A percentile compares a stretch with the other conserved stretches of the same genome.
Conservation (phyloP, 2,888 invertebrate species). For the Deilephila porcellus region DNA sequence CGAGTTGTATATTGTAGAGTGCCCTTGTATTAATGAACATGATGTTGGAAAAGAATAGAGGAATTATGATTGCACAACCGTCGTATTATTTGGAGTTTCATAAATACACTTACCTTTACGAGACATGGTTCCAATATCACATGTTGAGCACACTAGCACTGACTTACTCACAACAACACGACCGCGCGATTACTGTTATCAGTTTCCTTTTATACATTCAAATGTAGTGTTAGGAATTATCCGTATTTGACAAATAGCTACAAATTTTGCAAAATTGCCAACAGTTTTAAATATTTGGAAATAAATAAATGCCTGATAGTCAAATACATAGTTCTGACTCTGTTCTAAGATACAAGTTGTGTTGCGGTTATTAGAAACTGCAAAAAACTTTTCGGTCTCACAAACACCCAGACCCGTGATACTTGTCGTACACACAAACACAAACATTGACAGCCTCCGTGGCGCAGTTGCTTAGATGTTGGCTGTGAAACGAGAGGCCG, state of each 20-base stretch:
- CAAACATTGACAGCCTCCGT: too few species aligned
- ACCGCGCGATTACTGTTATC: conserved; percentile 32
- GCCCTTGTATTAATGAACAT: too few species aligned
- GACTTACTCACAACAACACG: neutral
- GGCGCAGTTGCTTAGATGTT: too few species aligned
- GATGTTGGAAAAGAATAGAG: too few species aligned
- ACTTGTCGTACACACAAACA: too few species aligned
- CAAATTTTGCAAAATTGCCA: neutral
- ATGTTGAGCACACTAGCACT: neutral
- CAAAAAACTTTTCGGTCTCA: too few species aligned
- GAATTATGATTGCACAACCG: too few species aligned
- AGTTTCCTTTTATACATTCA: conserved; percentile 31
- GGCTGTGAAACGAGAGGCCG: too few species aligned
- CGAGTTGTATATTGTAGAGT: too few species aligned
- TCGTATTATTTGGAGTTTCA: too few species aligned
- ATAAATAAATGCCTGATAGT: neutral
- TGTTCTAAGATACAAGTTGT: neutral
- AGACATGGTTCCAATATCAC: conserved; percentile 8
- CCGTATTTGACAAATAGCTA: neutral
- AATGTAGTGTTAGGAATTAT: conserved; percentile 12
- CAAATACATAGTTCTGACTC: neutral
- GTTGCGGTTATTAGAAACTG: neutral
- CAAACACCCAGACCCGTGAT: too few species aligned
- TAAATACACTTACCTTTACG: conserved; percentile 1
- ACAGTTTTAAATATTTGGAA: too few species aligned